Evolutionary conservation across 2,888 invertebrate species (phyloP).

Genomic region (Cryptocephalus moraei): DNA sequence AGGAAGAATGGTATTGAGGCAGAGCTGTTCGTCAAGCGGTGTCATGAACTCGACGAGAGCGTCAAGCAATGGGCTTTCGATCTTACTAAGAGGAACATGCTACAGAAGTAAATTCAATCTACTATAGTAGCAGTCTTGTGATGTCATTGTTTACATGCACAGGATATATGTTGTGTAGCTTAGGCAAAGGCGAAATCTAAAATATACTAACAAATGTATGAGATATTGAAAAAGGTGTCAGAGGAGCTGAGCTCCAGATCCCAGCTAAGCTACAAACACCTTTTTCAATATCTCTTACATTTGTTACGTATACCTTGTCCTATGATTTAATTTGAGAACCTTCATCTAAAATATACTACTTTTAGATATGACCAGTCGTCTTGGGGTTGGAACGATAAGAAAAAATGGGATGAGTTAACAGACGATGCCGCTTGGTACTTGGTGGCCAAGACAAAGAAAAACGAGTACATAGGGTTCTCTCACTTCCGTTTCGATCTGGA

Average conservation of each 20-base stretch:
- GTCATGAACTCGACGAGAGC: constrained; percentile 45
- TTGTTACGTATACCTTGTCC: no score
- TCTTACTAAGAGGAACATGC: constrained; percentile 72
- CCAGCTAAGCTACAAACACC: no score
- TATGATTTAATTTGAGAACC: no score
- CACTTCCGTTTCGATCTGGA: constrained; percentile 82
- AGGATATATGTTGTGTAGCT: background rate
- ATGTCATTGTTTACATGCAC: background rate
- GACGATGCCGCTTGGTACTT: constrained; percentile 67
- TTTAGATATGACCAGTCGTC: constrained; percentile 60
- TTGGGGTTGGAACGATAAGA: constrained; percentile 72
- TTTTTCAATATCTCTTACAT: no score
- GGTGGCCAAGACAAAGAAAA: constrained; percentile 46
- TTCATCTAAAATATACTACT: no score
- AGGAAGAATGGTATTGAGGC: constrained; percentile 49
- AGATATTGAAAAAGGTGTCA: no score
- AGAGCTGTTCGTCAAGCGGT: constrained; percentile 49
- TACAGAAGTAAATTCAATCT: constrained; percentile 49
- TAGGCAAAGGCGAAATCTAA: background rate
- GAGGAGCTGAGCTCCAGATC: no score
- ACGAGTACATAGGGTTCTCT: constrained; percentile 56
- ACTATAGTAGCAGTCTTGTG: background rate
- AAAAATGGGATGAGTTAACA: constrained; percentile 62
- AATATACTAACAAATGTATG: no score
- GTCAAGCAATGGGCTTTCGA: constrained; percentile 60